Conservation (phyloP, 2,797 vertebrate species). For the Menidia menidia region DNA sequence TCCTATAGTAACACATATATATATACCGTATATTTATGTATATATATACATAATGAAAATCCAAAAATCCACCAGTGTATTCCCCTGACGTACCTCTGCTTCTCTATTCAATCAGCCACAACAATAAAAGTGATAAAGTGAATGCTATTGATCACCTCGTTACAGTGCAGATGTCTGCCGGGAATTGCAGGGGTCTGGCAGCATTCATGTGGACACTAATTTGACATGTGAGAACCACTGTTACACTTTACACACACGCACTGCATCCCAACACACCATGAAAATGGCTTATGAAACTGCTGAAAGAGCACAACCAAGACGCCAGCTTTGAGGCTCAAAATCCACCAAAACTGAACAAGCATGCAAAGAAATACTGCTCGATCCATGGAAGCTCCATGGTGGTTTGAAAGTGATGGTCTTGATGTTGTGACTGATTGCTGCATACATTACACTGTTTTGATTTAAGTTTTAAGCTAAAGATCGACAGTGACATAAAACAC, state of each 20-base stretch:
- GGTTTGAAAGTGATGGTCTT: not conserved
- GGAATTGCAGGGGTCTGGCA: not conserved
- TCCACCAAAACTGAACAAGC: not conserved
- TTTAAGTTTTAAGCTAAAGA: conserved; percentile 16
- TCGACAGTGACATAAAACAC: conserved; percentile 32
- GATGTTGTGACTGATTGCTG: not conserved
- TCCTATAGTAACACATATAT: too few species aligned
- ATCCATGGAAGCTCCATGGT: not conserved
- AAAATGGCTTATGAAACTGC: not conserved
- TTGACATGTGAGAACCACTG: not conserved
- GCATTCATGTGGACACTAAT: not conserved
- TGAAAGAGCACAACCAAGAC: not conserved
- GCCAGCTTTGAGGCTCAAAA: not conserved
- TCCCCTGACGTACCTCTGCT: conserved; percentile 20
- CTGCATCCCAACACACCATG: not conserved
- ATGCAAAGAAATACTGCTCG: not conserved
- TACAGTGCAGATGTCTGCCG: not conserved
- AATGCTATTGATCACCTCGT: not conserved
- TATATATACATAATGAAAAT: conserved; percentile 1
- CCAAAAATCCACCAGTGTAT: conserved; percentile 39
- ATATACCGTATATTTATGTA: too few species aligned
- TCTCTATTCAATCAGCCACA: conserved; percentile 2
- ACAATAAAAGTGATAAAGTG: not conserved
- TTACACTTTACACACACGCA: not conserved
- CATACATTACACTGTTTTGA: conserved; percentile 8